phyloP scores from a whole-genome alignment of 2,888 invertebrate genomes.

The Neocrepidodera transversa region DNA sequence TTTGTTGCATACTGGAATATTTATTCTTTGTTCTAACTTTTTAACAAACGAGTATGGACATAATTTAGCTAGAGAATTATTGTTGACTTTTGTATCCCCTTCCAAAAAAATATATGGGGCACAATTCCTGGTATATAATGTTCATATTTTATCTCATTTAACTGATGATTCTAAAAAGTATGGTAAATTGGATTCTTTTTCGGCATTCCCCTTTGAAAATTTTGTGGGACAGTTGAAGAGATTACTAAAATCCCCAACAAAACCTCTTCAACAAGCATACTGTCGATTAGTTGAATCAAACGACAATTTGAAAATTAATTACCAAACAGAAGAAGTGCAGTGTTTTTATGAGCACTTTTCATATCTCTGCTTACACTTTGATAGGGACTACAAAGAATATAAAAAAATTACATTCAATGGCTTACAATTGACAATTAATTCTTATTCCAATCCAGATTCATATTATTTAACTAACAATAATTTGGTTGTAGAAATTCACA shows the following conservation, averaged over 20 bases:
- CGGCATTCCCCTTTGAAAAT: slow-evolving; percentile 38
- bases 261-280: slow-evolving; percentile 28
- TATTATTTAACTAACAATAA: no score
- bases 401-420: no score
- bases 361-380: no score
- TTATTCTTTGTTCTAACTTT: slow-evolving; percentile 21
- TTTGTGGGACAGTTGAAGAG: slow-evolving; percentile 33
- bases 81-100: no score
- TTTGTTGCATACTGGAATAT: slow-evolving; percentile 16
- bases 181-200: slow-evolving; percentile 35
- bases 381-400: no score
- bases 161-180: slow-evolving; percentile 34
- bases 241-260: slow-evolving; percentile 27
- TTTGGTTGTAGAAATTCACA: no score
- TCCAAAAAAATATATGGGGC: slow-evolving; percentile 38
- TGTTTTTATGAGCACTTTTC: no score
- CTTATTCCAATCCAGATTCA: no score
- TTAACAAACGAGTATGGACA: neutral
- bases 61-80: neutral
- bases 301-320: no score
- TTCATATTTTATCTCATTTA: slow-evolving; percentile 38
- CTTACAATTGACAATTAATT: no score
- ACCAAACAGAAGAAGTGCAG: no score
- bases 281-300: no score
- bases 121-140: slow-evolving; percentile 36